These are phyloP conservation scores for Lycaena phlaeas DNA, from an alignment of 2,888 invertebrate genomes.

Conservation along the genomic window DNA sequence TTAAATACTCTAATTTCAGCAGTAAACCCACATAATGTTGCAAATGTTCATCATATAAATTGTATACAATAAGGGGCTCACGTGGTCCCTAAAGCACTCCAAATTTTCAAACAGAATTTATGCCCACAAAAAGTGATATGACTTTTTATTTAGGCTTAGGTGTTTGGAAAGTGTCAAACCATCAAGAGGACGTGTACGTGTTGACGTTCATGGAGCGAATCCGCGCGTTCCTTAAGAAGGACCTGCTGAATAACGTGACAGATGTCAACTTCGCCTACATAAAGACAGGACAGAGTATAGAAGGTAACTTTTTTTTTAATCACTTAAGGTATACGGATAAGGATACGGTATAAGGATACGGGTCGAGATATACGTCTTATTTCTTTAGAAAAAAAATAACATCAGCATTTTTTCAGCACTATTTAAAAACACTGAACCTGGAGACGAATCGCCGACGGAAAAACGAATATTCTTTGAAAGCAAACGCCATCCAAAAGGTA, in stretches of 20 bases:
- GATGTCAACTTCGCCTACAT: slow-evolving; percentile 78
- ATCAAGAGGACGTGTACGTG: slow-evolving; percentile 74
- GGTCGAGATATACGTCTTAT: too few relatives aligned
- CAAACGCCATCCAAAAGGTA: slow-evolving; percentile 53
- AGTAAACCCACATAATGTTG: too few relatives aligned
- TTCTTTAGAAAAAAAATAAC: too few relatives aligned
- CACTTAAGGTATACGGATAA: too few relatives aligned
- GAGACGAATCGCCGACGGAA: slow-evolving; percentile 17
- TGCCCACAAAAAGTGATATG: too few relatives aligned
- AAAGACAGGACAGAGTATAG: slow-evolving; percentile 27
- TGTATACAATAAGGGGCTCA: too few relatives aligned
- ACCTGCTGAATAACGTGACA: slow-evolving; percentile 62
- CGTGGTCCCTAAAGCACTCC: too few relatives aligned
- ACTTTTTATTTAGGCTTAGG: slow-evolving; percentile 68
- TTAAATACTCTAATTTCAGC: too few relatives aligned
- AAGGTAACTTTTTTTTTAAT: too few relatives aligned
- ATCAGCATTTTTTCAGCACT: slow-evolving; percentile 12
- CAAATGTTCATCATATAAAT: too few relatives aligned
- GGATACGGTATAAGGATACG: too few relatives aligned
- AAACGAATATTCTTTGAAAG: slow-evolving; percentile 46
- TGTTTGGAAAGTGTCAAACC: slow-evolving; percentile 72
- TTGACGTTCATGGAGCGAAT: slow-evolving; percentile 73
- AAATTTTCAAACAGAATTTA: too few relatives aligned
- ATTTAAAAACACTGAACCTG: slow-evolving; percentile 16
- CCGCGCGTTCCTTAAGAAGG: slow-evolving; percentile 48